These are phyloP conservation scores for Microhierax caerulescens DNA, from an alignment of 2,797 vertebrate species.

Conservation along the genomic window DNA sequence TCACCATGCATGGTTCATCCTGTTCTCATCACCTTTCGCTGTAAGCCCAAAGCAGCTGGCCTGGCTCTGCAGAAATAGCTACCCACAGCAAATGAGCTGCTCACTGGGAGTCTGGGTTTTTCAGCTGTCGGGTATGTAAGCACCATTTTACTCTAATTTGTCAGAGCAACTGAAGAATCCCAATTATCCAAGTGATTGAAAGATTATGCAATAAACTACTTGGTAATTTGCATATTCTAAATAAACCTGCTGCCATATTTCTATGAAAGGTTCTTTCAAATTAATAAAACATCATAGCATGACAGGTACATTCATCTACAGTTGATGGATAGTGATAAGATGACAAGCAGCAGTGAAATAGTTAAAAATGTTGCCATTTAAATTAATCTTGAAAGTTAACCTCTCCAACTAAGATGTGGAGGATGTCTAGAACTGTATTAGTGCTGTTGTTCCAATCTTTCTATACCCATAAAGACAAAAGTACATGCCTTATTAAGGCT, in stretches of 20 bases:
- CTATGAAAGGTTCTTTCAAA: not conserved
- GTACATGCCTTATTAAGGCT: not conserved
- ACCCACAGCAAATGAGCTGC: not conserved
- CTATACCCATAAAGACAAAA: not conserved
- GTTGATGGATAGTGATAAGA: not conserved
- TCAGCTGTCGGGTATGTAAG: not conserved
- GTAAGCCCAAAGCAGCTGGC: not conserved
- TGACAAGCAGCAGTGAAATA: slow-evolving; percentile 21
- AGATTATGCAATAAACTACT: not conserved
- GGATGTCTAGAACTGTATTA: not conserved
- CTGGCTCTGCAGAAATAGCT: not conserved
- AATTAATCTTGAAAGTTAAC: slow-evolving; percentile 32
- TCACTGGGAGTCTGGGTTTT: not conserved
- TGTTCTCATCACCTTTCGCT: not conserved
- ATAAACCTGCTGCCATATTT: slow-evolving; percentile 9
- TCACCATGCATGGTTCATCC: not conserved
- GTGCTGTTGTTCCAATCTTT: not conserved
- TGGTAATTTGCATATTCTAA: slow-evolving; percentile 41
- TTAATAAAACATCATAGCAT: slow-evolving; percentile 23
- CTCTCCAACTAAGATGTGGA: not conserved
- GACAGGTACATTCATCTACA: slow-evolving; percentile 9
- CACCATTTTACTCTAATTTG: slow-evolving; percentile 23
- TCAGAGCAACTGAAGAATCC: not conserved
- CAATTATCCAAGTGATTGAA: slow-evolving; percentile 40
- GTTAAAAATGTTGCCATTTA: slow-evolving; percentile 47